These are phyloP conservation scores for Isurus oxyrinchus DNA, from an alignment of 2,113 vertebrate genomes.

Conservation along the genomic window DNA sequence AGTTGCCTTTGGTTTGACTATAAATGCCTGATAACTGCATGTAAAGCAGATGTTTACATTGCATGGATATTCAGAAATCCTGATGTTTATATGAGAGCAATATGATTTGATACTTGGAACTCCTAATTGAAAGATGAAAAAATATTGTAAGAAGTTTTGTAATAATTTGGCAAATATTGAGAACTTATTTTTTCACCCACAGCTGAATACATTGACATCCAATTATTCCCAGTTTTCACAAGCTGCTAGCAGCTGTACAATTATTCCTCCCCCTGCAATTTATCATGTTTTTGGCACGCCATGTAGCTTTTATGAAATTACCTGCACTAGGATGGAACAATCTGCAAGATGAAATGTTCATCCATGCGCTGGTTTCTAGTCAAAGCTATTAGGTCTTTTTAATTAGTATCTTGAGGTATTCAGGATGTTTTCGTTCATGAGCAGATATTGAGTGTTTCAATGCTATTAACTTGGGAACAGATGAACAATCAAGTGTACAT, in stretches of 20 bases:
- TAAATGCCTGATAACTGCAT: background rate
- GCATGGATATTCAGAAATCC: background rate
- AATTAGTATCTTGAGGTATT: background rate
- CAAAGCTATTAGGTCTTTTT: background rate
- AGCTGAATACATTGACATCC: background rate
- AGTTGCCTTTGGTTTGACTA: background rate
- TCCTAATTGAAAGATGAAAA: slow-evolving; percentile 4
- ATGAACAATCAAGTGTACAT: background rate
- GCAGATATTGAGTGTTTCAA: background rate
- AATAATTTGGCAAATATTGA: slow-evolving; percentile 2
- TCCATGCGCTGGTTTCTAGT: background rate
- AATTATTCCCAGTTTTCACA: background rate
- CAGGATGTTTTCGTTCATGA: background rate
- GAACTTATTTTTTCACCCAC: background rate
- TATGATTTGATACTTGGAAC: background rate
- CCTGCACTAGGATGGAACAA: background rate
- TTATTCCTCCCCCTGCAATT: background rate
- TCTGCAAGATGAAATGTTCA: background rate
- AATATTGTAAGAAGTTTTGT: background rate
- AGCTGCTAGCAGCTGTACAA: background rate
- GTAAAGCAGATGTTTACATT: background rate
- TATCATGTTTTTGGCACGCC: background rate
- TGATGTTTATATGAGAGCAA: background rate
- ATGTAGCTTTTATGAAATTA: background rate
- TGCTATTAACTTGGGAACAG: background rate